Conservation (phyloP, 1,140 invertebrate genomes). For the Cydia strobilella region DNA sequence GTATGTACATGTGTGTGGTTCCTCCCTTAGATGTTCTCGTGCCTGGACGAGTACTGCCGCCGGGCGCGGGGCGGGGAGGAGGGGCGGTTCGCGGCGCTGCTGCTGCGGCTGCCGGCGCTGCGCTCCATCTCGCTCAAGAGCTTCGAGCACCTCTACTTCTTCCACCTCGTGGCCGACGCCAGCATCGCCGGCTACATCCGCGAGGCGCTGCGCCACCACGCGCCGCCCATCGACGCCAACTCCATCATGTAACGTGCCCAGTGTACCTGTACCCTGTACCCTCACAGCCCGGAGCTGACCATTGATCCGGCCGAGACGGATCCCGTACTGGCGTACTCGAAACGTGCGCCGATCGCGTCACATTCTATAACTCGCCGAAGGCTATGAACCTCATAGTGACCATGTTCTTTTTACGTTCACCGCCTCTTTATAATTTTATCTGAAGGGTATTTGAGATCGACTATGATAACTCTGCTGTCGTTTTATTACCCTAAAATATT, state of each 20-base stretch:
- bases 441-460: slow-evolving; percentile 12
- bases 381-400: no score
- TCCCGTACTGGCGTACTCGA: no score
- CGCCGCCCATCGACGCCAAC: slow-evolving; percentile 67
- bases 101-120: slow-evolving; percentile 95
- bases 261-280: no score
- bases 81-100: slow-evolving; percentile 95
- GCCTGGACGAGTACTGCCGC: slow-evolving; percentile 96
- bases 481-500: slow-evolving; percentile 24
- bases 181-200: slow-evolving; percentile 86
- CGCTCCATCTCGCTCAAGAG: slow-evolving; percentile 98
- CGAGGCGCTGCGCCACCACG: slow-evolving; percentile 85
- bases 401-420: no score
- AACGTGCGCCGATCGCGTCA: no score
- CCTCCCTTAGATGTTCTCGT: slow-evolving; percentile 86
- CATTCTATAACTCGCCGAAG: no score
- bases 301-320: no score
- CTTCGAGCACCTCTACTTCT: slow-evolving; percentile 97
- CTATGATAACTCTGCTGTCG: background rate
- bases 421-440: background rate
- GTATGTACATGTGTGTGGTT: no score
- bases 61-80: slow-evolving; percentile 93
- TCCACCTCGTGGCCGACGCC: slow-evolving; percentile 92
- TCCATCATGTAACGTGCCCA: slow-evolving; percentile 39
- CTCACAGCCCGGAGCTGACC: no score